Conservation (phyloP, 2,113 vertebrate species). For the Odobenus rosmarus region DNA sequence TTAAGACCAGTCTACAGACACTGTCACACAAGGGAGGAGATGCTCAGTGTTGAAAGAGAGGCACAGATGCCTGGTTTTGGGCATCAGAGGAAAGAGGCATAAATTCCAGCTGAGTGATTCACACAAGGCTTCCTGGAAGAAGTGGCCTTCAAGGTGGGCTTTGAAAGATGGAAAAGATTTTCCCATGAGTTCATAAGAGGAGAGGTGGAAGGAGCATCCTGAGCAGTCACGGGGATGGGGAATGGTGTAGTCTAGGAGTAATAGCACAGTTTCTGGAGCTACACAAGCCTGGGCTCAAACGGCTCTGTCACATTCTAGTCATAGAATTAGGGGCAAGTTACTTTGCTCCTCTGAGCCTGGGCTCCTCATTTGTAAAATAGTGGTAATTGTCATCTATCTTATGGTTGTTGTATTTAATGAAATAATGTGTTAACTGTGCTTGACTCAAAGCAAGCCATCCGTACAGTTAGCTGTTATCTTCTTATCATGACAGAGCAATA, state of each 20-base stretch:
- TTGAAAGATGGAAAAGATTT: background rate
- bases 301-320: background rate
- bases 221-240: background rate
- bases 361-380: background rate
- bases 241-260: background rate
- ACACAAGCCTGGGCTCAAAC: background rate
- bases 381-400: slow-evolving; percentile 3
- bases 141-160: background rate
- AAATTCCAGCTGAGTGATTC: background rate
- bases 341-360: background rate
- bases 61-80: background rate
- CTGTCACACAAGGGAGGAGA: background rate
- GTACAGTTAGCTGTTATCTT: background rate
- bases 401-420: slow-evolving; percentile 36
- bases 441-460: background rate
- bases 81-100: background rate
- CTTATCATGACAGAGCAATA: background rate
- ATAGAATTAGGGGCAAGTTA: background rate
- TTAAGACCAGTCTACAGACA: background rate
- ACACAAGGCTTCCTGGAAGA: background rate
- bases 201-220: background rate
- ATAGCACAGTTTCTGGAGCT: background rate
- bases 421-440: background rate
- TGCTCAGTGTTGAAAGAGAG: background rate
- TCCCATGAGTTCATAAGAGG: background rate